These are phyloP conservation scores for Odontamblyopus rebecca DNA, from an alignment of 2,797 vertebrate genomes.

Conservation along the genomic window DNA sequence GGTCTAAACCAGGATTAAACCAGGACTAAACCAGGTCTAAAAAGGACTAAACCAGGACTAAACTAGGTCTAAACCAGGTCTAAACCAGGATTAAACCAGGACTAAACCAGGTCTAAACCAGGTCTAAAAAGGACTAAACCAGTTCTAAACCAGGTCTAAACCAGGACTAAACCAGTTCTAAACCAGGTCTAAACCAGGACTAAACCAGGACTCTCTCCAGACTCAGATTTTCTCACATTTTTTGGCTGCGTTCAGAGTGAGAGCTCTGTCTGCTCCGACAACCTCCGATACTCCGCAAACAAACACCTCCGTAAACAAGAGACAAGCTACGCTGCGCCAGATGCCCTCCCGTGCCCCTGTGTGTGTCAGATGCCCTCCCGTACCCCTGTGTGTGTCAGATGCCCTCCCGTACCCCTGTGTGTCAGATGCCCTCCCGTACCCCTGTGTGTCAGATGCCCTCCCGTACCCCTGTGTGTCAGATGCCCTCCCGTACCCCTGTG, in stretches of 20 bases:
- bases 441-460: no score
- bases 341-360: background rate
- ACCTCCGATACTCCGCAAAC: slow-evolving; percentile 2
- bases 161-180: background rate
- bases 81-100: background rate
- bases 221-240: background rate
- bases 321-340: background rate
- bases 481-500: no score
- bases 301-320: background rate
- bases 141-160: background rate
- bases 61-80: background rate
- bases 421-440: no score
- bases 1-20: background rate
- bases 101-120: background rate
- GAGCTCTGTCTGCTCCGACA: background rate
- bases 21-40: background rate
- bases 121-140: background rate
- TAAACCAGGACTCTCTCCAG: background rate
- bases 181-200: background rate
- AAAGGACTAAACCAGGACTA: background rate
- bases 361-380: no score
- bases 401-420: no score
- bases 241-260: background rate
- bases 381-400: no score
- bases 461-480: no score